These are phyloP conservation scores for Corydoras maculifer DNA, from an alignment of 2,113 vertebrate genomes.

Conservation along the genomic window DNA sequence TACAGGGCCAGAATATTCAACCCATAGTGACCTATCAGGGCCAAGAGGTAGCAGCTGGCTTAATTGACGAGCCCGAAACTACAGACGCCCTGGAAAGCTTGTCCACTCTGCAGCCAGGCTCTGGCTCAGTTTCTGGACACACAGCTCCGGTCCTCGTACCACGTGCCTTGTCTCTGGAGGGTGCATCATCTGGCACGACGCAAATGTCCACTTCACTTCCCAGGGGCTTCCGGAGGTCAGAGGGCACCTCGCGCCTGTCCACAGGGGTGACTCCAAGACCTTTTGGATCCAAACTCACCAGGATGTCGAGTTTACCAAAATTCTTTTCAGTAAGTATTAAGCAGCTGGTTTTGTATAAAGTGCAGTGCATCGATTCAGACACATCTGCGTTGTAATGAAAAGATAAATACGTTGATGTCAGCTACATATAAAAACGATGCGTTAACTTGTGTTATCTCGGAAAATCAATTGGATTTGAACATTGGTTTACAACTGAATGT, in stretches of 20 bases:
- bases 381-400: no score
- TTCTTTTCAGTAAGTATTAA: constrained; percentile 72
- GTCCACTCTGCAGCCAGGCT: neutral
- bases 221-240: constrained; percentile 79
- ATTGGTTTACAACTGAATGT: no score
- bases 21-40: neutral
- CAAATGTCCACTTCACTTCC: constrained; percentile 79
- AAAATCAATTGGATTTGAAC: no score
- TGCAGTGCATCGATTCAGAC: neutral
- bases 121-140: constrained; percentile 7
- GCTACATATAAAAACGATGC: no score
- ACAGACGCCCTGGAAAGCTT: neutral
- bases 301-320: constrained; percentile 73
- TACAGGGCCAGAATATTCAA: neutral
- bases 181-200: constrained; percentile 47
- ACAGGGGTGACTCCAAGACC: constrained; percentile 84
- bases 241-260: constrained; percentile 75
- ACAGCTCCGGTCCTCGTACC: constrained; percentile 43
- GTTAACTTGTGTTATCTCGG: no score
- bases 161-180: constrained; percentile 46
- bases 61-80: neutral
- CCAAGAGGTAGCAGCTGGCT: neutral
- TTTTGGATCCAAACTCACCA: constrained; percentile 76
- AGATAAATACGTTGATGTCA: no score
- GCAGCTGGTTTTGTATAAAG: neutral